These are phyloP conservation scores for Pinctada fucata DNA, from an alignment of 2,888 invertebrate species.

Conservation along the genomic window DNA sequence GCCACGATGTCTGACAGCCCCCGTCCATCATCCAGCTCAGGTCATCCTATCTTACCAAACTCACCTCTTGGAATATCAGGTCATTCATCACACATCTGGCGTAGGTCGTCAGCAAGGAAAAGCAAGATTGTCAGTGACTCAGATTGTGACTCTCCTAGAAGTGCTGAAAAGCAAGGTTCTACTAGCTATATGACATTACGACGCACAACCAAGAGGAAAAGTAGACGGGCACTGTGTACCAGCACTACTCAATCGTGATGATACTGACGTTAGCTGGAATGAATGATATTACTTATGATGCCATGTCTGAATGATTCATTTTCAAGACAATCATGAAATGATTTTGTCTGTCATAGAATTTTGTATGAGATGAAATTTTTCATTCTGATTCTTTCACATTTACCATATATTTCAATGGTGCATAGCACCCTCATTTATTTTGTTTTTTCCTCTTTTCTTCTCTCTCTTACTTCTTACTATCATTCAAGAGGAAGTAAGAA, in stretches of 20 bases:
- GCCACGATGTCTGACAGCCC: neutral
- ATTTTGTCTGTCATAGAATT: no score
- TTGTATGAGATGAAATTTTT: no score
- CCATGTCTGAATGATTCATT: no score
- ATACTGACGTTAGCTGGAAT: neutral
- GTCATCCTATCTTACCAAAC: slow-evolving; percentile 21
- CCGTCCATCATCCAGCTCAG: slow-evolving; percentile 7
- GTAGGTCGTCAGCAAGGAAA: slow-evolving; percentile 8
- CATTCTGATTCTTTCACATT: no score
- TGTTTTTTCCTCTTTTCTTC: no score
- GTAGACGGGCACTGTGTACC: slow-evolving; percentile 35
- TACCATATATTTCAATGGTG: no score
- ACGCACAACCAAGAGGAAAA: slow-evolving; percentile 48
- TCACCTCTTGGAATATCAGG: slow-evolving; percentile 33
- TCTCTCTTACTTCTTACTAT: no score
- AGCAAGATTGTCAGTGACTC: slow-evolving; percentile 48
- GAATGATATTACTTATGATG: no score
- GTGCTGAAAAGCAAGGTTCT: slow-evolving; percentile 42
- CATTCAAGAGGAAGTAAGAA: no score
- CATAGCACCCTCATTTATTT: no score
- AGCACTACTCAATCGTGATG: slow-evolving; percentile 9
- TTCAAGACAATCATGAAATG: no score
- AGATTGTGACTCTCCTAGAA: slow-evolving; percentile 41
- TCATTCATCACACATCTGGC: slow-evolving; percentile 32
- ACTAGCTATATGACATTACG: slow-evolving; percentile 57